Evolutionary conservation across 2,888 invertebrate genomes (phyloP), one percentile per base, ranked within the genome.

Genomic region (Amphipoea oculea): DNA sequence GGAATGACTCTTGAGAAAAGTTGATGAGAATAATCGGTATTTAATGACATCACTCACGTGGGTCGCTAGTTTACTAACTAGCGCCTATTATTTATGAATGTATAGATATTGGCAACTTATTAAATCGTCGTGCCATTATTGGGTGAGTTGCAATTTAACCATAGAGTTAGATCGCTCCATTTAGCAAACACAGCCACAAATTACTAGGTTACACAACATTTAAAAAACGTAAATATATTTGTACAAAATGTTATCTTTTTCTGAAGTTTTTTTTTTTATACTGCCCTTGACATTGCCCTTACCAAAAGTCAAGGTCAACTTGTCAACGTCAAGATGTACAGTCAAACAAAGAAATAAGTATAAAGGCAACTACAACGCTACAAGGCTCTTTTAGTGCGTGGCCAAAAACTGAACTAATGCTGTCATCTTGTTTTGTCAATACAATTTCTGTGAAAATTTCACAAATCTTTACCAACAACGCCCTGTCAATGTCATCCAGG

Each of bases 261-360:
- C 66, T 23, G 2, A 66, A 66, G 60, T 36, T 14, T 14, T 77
- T 76, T 45, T 65, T 65, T 62, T 83, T 60, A 23, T 68, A 57
- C 12, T 60, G 63, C 11, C 78, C 74, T 81, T 81, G 77, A 78
- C 74, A 63, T 81, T 84, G 79, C 72, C 71, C 72, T 75, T 83
- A 70, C 23, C 4, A 51, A 78, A 78, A 40, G 70, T 79, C 79
- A 84, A 86, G 84, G 84, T 75, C 72, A 63, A 3, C 57, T 40
- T 84, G 81, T 85, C 84, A 90, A 86, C 81, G 85, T 90, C 86
- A 84, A 84, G 83, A 77, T 79, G 42, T 79, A 82, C 45, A n/a
- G 65, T 57, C 63, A 57, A 40, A 79, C 40, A 57, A 76, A 40
- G 9, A 40, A 4, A 14, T 67, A n/a, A 1, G 17, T 23, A 3